Percentiles rank a stretch among this genome's conserved stretches.
Conservation (phyloP, 2,888 invertebrate genomes). For the Campoplex capitator region DNA sequence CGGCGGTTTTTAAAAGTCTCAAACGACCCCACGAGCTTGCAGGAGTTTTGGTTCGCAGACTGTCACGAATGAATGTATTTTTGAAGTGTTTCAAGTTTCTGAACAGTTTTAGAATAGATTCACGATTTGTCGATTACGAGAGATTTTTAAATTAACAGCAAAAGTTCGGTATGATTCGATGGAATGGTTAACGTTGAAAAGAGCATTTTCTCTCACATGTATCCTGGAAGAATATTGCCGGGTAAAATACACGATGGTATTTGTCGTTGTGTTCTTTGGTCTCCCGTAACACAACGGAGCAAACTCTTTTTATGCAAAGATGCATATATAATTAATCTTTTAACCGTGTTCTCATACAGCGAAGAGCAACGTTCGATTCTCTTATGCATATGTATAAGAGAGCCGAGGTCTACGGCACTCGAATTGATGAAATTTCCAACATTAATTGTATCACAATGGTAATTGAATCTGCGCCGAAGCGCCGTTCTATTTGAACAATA, state of each 20-base stretch:
- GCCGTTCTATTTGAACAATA: slow-evolving; percentile 85
- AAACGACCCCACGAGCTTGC: neutral
- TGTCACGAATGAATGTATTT: neutral
- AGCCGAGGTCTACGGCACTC: slow-evolving; percentile 77
- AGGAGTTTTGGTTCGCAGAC: neutral
- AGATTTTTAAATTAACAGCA: neutral
- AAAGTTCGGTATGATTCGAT: neutral
- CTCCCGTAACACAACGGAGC: neutral
- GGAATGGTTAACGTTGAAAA: neutral
- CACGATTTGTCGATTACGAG: neutral
- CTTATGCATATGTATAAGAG: slow-evolving; percentile 84
- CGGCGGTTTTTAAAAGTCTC: neutral
- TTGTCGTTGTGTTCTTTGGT: slow-evolving; percentile 23
- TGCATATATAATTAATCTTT: slow-evolving; percentile 35
- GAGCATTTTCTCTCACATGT: neutral
- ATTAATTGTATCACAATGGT: slow-evolving; percentile 85
- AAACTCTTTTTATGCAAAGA: slow-evolving; percentile 3
- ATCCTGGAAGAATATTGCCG: neutral
- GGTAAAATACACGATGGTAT: neutral
- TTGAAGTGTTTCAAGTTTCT: too few relatives aligned
- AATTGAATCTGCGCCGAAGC: slow-evolving; percentile 83
- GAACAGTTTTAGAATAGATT: too few relatives aligned
- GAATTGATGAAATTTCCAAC: slow-evolving; percentile 85
- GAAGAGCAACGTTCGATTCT: slow-evolving; percentile 81
- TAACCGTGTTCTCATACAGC: slow-evolving; percentile 27